Conservation (phyloP, 2,888 invertebrate genomes). For the Thysanoteuthis rhombus region DNA sequence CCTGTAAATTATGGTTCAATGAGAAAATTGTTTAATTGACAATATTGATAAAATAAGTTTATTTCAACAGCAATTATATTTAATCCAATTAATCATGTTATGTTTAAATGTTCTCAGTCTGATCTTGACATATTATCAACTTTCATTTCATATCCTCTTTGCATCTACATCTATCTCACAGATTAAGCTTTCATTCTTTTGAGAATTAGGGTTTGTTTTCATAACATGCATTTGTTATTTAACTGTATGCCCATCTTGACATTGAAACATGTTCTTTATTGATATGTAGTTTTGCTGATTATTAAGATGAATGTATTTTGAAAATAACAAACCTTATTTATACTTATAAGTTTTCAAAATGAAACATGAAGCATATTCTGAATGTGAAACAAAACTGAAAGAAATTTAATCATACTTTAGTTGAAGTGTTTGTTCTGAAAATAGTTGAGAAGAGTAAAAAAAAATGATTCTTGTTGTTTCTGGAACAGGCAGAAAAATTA, state of each 20-base stretch:
- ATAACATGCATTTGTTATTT: too few relatives aligned
- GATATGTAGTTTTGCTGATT: constrained; percentile 25
- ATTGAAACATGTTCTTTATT: not conserved
- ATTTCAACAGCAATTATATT: too few relatives aligned
- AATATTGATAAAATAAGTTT: too few relatives aligned
- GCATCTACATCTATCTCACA: not conserved
- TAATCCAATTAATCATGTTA: too few relatives aligned
- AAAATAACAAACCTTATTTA: not conserved
- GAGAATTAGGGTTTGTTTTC: too few relatives aligned
- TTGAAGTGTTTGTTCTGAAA: not conserved
- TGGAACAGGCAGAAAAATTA: constrained; percentile 34
- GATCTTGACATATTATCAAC: not conserved
- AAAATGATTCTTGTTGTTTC: not conserved
- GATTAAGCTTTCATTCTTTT: too few relatives aligned
- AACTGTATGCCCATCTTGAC: not conserved
- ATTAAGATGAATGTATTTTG: constrained; percentile 19
- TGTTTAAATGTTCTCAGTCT: too few relatives aligned
- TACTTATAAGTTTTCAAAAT: not conserved
- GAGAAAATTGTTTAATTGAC: too few relatives aligned
- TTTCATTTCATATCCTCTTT: not conserved
- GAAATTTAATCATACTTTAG: not conserved
- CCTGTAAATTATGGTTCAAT: too few relatives aligned
- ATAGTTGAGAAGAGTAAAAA: not conserved
- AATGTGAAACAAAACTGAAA: not conserved
- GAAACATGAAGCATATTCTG: not conserved